phyloP scores from a whole-genome alignment of 2,113 vertebrate genomes.

The Corvus hawaiiensis region DNA sequence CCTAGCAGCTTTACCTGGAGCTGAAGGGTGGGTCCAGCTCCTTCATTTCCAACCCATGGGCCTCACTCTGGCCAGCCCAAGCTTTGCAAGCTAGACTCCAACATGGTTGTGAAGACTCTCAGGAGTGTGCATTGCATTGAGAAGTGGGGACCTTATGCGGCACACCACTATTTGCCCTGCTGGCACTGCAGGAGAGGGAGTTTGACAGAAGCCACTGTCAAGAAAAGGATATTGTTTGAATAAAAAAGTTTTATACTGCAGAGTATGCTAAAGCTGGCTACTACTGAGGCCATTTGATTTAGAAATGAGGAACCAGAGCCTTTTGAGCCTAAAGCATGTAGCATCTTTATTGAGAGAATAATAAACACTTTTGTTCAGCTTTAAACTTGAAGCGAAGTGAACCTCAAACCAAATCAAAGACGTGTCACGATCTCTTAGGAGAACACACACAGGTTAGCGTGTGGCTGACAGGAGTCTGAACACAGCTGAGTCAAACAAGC shows the following conservation, averaged over 20 bases:
- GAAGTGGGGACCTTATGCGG: neutral
- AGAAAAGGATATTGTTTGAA: neutral
- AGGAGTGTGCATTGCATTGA: neutral
- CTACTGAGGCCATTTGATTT: neutral
- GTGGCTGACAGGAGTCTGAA: neutral
- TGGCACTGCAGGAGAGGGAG: neutral
- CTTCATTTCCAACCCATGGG: neutral
- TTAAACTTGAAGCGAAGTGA: neutral
- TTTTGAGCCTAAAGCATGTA: neutral
- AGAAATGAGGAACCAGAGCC: neutral
- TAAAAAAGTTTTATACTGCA: neutral
- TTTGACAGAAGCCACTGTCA: neutral
- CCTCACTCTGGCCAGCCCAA: neutral
- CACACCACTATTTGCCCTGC: neutral
- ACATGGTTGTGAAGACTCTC: neutral
- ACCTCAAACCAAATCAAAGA: neutral
- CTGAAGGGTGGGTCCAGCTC: neutral
- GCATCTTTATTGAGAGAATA: neutral
- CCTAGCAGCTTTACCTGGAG: neutral
- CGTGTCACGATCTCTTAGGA: neutral
- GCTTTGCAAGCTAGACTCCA: neutral
- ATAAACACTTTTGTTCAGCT: neutral
- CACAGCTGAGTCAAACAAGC: neutral
- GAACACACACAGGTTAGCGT: neutral
- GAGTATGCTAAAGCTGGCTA: neutral